These are phyloP conservation scores for Felis chaus DNA, from an alignment of 2,113 vertebrate genomes.

Conservation along the genomic window DNA sequence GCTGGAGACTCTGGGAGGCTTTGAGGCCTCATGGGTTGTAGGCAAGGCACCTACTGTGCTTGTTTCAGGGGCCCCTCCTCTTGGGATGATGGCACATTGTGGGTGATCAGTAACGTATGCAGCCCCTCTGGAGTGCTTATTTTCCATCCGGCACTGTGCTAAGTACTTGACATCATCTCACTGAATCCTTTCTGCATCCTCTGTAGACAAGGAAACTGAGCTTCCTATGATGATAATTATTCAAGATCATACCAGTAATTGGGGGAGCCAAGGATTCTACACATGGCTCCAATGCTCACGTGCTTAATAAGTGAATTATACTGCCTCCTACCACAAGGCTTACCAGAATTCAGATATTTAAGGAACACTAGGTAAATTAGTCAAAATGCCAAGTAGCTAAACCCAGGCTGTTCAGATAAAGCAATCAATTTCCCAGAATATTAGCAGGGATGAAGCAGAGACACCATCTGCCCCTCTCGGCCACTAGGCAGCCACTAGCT, in stretches of 20 bases:
- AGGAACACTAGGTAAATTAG: background rate
- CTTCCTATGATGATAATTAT: background rate
- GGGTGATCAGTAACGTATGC: background rate
- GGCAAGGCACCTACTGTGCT: background rate
- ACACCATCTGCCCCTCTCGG: background rate
- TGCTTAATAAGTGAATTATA: background rate
- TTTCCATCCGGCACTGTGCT: background rate
- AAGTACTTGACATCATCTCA: background rate
- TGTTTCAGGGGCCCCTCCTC: background rate
- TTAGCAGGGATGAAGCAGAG: background rate
- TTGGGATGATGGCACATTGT: background rate
- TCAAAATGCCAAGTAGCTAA: background rate
- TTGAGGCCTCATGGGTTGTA: background rate
- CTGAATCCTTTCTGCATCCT: background rate
- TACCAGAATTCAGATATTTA: background rate
- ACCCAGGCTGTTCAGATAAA: background rate
- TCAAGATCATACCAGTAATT: background rate
- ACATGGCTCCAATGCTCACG: background rate
- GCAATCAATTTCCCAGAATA: background rate
- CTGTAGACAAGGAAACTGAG: background rate
- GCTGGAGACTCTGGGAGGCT: background rate
- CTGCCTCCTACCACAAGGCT: background rate
- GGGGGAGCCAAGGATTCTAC: background rate
- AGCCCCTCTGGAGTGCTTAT: background rate
- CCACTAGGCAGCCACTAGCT: background rate